These are phyloP conservation scores for Furnarius figulus DNA, from an alignment of 2,113 vertebrate genomes.

Conservation along the genomic window DNA sequence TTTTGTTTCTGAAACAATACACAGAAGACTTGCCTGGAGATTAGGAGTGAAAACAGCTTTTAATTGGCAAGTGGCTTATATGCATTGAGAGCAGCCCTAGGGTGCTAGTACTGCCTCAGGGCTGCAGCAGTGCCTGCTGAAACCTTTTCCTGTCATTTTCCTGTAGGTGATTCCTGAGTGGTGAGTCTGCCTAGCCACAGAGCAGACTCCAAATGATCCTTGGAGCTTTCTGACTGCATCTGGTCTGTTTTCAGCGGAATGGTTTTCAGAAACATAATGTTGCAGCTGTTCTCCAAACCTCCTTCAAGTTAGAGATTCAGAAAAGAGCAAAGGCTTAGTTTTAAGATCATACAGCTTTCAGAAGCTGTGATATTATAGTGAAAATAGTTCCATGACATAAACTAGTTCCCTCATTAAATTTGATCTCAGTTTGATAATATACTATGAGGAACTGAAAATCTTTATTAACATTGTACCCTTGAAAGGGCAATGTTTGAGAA, in stretches of 20 bases:
- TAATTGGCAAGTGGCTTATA: background rate
- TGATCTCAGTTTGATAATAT: background rate
- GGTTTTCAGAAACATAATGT: background rate
- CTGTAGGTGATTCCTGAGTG: background rate
- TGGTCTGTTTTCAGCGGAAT: background rate
- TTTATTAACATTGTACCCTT: background rate
- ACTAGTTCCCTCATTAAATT: background rate
- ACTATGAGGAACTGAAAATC: background rate
- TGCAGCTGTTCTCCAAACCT: background rate
- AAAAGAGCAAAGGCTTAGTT: background rate
- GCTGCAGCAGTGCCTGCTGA: background rate
- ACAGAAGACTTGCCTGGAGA: background rate
- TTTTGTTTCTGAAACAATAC: background rate
- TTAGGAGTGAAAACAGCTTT: background rate
- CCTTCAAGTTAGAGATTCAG: background rate
- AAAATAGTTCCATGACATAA: background rate
- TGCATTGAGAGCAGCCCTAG: background rate
- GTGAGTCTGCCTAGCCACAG: rapidly evolving
- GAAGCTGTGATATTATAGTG: background rate
- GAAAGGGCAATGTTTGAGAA: background rate
- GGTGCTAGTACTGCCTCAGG: background rate
- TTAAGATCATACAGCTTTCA: background rate
- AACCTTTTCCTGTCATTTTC: background rate
- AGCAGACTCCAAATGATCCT: rapidly evolving
- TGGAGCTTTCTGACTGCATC: background rate